Evolutionary conservation across 2,888 invertebrate species (phyloP), one percentile per base, ranked within the genome.

Genomic region (Piscicola geometra): DNA sequence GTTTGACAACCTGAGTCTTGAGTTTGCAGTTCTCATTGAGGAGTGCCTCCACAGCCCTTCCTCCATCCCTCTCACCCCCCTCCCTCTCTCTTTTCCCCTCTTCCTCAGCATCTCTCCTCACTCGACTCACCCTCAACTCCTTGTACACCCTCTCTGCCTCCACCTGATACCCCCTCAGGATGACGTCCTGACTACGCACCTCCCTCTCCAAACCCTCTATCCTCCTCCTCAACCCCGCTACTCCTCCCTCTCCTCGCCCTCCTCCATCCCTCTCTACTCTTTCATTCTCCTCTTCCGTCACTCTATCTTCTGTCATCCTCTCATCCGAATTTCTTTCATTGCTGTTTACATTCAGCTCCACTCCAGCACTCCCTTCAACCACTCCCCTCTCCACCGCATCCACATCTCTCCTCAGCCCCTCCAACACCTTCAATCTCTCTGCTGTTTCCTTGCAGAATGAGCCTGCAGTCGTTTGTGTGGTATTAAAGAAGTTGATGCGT

Each of bases 131-230:
- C 56, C 64, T 73, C 35, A 73, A 35, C 36, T 73, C 35, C 41
- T 64, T n/a, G 28, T 64, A 73, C 18, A 73, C 18, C n/a, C 56
- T 56, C 36, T 60, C 64, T 35, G 50, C 56, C 56, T 73, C 73
- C 1, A 30, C 73, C 41, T 73, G 73, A 36, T 73, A 73, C 15
- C 64, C 73, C 41, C 56, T 73, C 28, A 73, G 60, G n/a, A 73
- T 52, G 21, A 60, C 21, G 0, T 73, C 73, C 35, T 73, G 73
- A 33, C 32, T 21, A 25, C 56, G 1, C 35, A 73, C 21, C 52
- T 71, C 35, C n/a, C 36, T 41, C 41, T 70, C 47, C 41, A 41
- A 15, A 5, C 41, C 15, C 41, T 41, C 9, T 41, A 41, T 41
- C 41, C 15, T 41, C 15, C 41, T 15, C 15, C 41, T 5, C 41